A percentile compares a stretch with the other conserved stretches of the same genome.
These are phyloP conservation scores for Sthenelais limicola DNA, from an alignment of 2,888 invertebrate species.

Conservation along the genomic window DNA sequence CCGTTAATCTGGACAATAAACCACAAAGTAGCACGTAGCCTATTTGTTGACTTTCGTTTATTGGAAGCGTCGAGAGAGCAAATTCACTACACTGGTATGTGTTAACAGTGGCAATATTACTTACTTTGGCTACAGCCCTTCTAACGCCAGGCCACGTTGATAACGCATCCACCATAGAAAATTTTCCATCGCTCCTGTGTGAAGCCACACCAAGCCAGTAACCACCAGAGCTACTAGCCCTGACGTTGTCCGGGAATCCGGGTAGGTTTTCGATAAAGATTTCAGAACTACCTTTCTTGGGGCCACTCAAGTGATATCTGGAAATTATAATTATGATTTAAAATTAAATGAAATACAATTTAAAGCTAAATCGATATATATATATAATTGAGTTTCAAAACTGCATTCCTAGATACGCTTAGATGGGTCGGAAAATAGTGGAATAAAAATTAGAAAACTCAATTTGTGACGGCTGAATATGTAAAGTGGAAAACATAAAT, in stretches of 20 bases:
- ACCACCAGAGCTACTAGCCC: constrained; percentile 68
- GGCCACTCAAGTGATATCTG: constrained; percentile 83
- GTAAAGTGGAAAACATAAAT: not conserved
- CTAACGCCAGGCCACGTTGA: constrained; percentile 43
- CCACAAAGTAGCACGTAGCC: no score
- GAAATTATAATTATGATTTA: constrained; percentile 12
- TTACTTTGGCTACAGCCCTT: constrained; percentile 46
- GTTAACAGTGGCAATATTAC: not conserved
- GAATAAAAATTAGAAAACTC: not conserved
- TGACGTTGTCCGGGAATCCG: constrained; percentile 80
- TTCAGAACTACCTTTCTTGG: constrained; percentile 85
- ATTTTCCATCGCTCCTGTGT: constrained; percentile 44
- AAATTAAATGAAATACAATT: not conserved
- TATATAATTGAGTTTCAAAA: no score
- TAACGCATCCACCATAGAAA: constrained; percentile 44
- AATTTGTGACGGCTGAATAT: not conserved
- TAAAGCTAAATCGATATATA: not conserved
- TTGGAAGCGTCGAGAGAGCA: no score
- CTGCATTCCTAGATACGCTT: no score
- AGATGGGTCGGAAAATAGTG: not conserved
- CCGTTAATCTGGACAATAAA: no score
- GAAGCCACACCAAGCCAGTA: constrained; percentile 71
- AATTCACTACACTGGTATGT: not conserved
- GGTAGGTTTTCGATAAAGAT: constrained; percentile 83
- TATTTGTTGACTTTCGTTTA: no score